A percentile compares a stretch with the other conserved stretches of the same genome.
phyloP scores from a whole-genome alignment of 1,140 invertebrate species.

The Halictus rubicundus region DNA sequence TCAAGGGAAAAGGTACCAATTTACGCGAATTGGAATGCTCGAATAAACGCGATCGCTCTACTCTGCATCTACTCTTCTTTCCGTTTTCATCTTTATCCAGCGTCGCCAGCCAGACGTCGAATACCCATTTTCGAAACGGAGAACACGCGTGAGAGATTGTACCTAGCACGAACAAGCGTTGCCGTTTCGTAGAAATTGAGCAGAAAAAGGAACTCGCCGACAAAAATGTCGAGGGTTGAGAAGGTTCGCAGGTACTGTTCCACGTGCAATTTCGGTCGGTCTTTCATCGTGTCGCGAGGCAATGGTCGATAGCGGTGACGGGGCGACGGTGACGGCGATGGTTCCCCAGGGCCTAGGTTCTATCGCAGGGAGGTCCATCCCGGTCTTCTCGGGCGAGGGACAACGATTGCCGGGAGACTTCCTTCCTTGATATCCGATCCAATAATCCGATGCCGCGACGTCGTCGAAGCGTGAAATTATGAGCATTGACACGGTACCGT shows the following conservation, averaged over 20 bases:
- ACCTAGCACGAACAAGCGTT: too few relatives aligned
- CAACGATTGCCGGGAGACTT: conserved; percentile 58
- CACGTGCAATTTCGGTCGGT: conserved; percentile 58
- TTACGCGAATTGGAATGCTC: not conserved
- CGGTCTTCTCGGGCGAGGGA: conserved; percentile 48
- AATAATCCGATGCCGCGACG: conserved; percentile 74
- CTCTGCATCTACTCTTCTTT: not conserved
- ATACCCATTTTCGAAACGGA: too few relatives aligned
- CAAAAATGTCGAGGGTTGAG: conserved; percentile 40
- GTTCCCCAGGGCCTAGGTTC: conserved; percentile 45
- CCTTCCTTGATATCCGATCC: conserved; percentile 71
- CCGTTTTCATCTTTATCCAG: not conserved
- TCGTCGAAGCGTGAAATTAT: conserved; percentile 76
- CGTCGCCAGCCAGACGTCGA: too few relatives aligned
- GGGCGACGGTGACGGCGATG: not conserved
- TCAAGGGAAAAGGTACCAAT: not conserved
- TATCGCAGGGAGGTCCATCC: conserved; percentile 55
- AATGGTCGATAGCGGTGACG: not conserved
- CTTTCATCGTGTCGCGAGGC: conserved; percentile 56
- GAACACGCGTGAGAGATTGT: too few relatives aligned
- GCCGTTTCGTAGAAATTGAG: not conserved
- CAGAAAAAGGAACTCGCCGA: not conserved
- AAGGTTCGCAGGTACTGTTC: conserved; percentile 47
- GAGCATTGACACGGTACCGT: conserved; percentile 71
- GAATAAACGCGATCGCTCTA: not conserved